Evolutionary conservation across 2,113 vertebrate species (phyloP).

Genomic region (Parus major): DNA sequence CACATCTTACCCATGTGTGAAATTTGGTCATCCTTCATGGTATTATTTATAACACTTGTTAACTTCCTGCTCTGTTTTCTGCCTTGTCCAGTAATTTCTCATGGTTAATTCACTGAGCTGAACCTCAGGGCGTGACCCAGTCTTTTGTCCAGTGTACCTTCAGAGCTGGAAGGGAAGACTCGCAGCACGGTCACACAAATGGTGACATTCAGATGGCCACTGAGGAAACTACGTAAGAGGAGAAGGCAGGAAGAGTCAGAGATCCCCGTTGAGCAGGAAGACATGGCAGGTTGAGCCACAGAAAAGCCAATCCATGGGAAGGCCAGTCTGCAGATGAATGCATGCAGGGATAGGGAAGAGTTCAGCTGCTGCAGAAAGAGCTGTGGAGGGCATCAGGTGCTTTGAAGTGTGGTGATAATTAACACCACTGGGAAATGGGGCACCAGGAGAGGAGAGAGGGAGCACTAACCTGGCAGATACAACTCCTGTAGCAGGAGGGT

Average conservation of each 20-base stretch:
- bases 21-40: background rate
- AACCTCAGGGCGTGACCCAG: background rate
- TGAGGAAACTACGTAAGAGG: background rate
- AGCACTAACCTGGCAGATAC: background rate
- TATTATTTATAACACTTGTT: background rate
- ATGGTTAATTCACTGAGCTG: background rate
- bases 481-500: background rate
- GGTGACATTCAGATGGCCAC: background rate
- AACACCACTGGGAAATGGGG: background rate
- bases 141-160: background rate
- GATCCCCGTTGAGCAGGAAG: background rate
- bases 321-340: background rate
- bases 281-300: background rate
- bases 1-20: background rate
- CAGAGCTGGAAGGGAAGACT: background rate
- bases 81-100: background rate
- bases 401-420: background rate
- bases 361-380: background rate
- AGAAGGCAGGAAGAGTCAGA: background rate
- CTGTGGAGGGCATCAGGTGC: background rate
- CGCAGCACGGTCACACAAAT: background rate
- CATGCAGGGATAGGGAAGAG: too few relatives aligned
- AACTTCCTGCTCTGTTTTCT: background rate
- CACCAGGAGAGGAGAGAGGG: background rate
- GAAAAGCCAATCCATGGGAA: background rate